Conservation (phyloP, 2,113 vertebrate species). For the Lophius piscatorius region DNA sequence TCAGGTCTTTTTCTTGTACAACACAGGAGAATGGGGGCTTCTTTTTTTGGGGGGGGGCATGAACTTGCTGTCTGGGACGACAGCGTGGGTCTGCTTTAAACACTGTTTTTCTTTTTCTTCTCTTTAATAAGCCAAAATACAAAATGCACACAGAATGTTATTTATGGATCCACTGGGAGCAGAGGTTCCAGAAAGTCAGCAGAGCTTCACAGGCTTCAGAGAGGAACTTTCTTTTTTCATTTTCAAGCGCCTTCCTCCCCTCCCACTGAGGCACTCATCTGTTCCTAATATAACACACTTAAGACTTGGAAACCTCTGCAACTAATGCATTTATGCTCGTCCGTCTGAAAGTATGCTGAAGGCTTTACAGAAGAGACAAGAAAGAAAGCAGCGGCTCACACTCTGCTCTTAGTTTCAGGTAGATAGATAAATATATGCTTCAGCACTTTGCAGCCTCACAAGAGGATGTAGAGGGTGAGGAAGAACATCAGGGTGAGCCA, state of each 20-base stretch:
- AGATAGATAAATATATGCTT: slow-evolving; percentile 17
- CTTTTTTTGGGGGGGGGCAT: too few relatives aligned
- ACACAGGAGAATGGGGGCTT: too few relatives aligned
- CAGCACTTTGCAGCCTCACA: background rate
- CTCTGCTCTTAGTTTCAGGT: slow-evolving; percentile 51
- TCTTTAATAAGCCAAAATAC: slow-evolving; percentile 50
- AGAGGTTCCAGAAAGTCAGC: slow-evolving; percentile 62
- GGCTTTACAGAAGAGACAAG: slow-evolving; percentile 49
- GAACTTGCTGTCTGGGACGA: too few relatives aligned
- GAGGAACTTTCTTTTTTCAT: slow-evolving; percentile 39
- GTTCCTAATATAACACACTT: slow-evolving; percentile 81
- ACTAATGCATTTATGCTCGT: slow-evolving; percentile 76
- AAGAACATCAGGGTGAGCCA: background rate
- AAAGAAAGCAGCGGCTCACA: too few relatives aligned
- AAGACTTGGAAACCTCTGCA: slow-evolving; percentile 73
- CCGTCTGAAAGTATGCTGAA: slow-evolving; percentile 65
- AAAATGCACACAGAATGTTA: slow-evolving; percentile 53
- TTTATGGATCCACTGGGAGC: slow-evolving; percentile 62
- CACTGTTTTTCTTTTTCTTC: background rate
- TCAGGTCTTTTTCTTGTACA: too few relatives aligned
- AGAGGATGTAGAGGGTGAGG: background rate
- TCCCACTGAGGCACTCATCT: slow-evolving; percentile 76
- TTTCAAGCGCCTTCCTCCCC: slow-evolving; percentile 50
- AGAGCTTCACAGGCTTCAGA: slow-evolving; percentile 56
- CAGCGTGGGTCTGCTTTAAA: slow-evolving; percentile 25